Evolutionary conservation across 2,888 invertebrate species (phyloP).

Genomic region (Cheilosia urbana): DNA sequence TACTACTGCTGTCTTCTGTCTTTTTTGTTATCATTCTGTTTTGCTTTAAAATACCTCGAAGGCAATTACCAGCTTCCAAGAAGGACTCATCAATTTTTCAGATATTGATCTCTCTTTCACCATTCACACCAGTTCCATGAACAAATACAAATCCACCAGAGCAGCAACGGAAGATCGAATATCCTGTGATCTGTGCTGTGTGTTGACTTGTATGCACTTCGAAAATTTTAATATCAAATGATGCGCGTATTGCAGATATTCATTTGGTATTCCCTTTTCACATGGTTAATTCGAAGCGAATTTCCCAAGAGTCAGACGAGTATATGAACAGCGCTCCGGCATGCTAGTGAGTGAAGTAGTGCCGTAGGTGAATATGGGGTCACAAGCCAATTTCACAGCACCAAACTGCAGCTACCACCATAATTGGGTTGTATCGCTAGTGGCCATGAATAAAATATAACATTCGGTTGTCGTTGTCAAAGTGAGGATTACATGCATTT

Average conservation of each 20-base stretch:
- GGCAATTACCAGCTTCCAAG: no score
- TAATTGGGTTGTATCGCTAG: slow-evolving; percentile 74
- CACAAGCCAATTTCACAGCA: slow-evolving; percentile 58
- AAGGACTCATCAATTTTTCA: no score
- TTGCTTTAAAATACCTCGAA: no score
- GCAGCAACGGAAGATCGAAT: slow-evolving; percentile 24
- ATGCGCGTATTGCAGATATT: slow-evolving; percentile 75
- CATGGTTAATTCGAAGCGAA: slow-evolving; percentile 67
- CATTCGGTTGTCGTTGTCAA: slow-evolving; percentile 71
- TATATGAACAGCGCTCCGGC: not conserved
- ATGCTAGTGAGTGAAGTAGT: slow-evolving; percentile 18
- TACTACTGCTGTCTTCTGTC: no score
- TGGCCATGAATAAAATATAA: slow-evolving; percentile 75
- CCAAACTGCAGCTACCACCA: slow-evolving; percentile 44
- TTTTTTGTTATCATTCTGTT: no score
- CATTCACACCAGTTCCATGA: no score
- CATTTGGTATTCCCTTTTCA: slow-evolving; percentile 71
- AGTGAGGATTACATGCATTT: slow-evolving; percentile 71
- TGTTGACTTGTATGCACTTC: slow-evolving; percentile 48
- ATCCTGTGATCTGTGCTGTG: slow-evolving; percentile 46
- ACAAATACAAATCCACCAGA: no score
- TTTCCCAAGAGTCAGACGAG: slow-evolving; percentile 39
- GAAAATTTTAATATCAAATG: slow-evolving; percentile 71
- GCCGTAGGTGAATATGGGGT: slow-evolving; percentile 55
- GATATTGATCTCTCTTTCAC: no score